Percentiles rank a stretch among this genome's conserved stretches.
Evolutionary conservation across 2,797 vertebrate species (phyloP).

Genomic region (Gambusia yucatana): DNA sequence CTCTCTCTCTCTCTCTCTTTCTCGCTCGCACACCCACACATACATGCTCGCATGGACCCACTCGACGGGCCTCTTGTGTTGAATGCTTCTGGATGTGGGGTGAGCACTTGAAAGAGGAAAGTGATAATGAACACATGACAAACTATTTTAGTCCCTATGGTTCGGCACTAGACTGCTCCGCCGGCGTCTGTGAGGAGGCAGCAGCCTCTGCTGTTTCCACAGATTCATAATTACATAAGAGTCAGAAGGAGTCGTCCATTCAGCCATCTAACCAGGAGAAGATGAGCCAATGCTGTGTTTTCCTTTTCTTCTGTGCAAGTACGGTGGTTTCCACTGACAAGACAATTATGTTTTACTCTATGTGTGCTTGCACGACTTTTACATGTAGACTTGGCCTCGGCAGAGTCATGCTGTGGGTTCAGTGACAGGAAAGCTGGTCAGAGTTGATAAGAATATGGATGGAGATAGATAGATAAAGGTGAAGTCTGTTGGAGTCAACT

Average conservation of each 20-base stretch:
- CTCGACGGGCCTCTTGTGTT: conserved; percentile 51
- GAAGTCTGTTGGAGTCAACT: neutral
- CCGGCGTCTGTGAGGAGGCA: conserved; percentile 54
- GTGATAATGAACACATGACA: conserved; percentile 65
- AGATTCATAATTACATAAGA: conserved; percentile 63
- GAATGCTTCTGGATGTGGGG: conserved; percentile 53
- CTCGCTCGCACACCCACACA: conserved; percentile 15
- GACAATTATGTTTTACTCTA: neutral
- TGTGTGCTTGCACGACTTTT: neutral
- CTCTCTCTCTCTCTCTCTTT: conserved; percentile 11
- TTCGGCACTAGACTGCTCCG: conserved; percentile 46
- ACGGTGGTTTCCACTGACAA: neutral
- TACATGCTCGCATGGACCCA: conserved; percentile 24
- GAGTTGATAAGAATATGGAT: neutral
- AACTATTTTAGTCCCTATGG: conserved; percentile 61
- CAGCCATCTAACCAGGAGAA: conserved; percentile 49
- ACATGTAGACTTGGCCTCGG: neutral
- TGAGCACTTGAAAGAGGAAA: conserved; percentile 47
- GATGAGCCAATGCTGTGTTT: conserved; percentile 18
- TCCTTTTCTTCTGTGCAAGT: neutral
- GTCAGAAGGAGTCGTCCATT: conserved; percentile 48
- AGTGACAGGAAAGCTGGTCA: neutral
- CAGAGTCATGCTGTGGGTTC: neutral
- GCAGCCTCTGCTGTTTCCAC: conserved; percentile 37
- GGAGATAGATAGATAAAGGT: neutral